A percentile compares a stretch with the other conserved stretches of the same genome.
phyloP scores from a whole-genome alignment of 2,113 vertebrate species.

The Pampusana beccarii region DNA sequence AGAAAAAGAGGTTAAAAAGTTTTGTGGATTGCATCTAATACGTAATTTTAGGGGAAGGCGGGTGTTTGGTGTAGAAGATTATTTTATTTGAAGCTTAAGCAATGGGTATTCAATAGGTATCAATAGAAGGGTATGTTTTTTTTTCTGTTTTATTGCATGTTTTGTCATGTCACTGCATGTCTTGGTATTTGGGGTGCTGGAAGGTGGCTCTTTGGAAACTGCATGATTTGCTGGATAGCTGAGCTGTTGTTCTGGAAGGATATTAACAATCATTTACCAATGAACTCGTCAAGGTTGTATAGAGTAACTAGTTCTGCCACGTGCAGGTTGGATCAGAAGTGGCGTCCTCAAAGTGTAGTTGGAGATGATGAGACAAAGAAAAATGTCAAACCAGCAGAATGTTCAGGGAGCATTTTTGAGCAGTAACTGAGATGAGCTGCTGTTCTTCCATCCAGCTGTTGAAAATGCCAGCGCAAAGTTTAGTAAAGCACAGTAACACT shows the following conservation, averaged over 20 bases:
- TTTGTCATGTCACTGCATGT: accelerated
- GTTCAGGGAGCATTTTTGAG: not conserved
- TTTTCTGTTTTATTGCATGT: not conserved
- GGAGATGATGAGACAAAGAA: not conserved
- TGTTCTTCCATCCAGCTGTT: not conserved
- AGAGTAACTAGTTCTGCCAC: not conserved
- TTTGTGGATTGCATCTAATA: accelerated
- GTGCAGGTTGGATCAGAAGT: not conserved
- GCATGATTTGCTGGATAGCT: not conserved
- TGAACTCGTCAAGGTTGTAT: accelerated
- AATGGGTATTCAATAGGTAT: accelerated
- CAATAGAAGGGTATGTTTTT: not conserved
- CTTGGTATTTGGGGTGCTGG: not conserved
- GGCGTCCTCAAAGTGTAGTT: not conserved
- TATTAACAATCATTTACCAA: not conserved
- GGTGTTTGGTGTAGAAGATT: not conserved
- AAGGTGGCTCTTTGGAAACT: not conserved
- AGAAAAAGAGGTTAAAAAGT: not conserved
- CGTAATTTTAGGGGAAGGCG: not conserved
- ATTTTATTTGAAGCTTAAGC: not conserved
- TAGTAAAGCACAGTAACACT: not conserved
- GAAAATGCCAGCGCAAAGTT: not conserved
- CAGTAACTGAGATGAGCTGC: not conserved
- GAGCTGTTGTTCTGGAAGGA: not conserved
- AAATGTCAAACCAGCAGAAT: not conserved